Base-by-base conservation (phyloP, 30 jellyfish, hydroid and myxozoan species). In the Euphysa ruthae region DNA sequence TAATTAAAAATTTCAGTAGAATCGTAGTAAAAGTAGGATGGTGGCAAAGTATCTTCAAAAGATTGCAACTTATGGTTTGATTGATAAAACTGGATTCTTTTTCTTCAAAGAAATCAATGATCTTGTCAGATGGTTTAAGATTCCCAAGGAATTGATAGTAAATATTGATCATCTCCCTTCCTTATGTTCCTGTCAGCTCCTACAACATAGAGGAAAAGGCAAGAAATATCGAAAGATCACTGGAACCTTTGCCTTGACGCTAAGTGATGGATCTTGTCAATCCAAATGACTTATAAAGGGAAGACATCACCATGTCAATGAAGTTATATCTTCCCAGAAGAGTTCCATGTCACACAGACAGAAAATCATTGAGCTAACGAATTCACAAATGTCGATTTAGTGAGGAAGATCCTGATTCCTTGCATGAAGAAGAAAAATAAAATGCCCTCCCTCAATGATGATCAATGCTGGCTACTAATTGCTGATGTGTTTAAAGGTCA, bases 401-500 rank as follows among this genome's bases (percentile, higher is more conserved):
- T n/a, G n/a, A n/a, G n/a, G n/a, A n/a, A 28, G 77, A 66, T 66
- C 19, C 76, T 66, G 30, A 43, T 66, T 23, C 79, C 77, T 0
- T 66, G 14, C 77, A 49, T 66, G 54, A 66, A 70, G 26, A 35
- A 35, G 51, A 70, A 27, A 27, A 46, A 32, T n/a, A 27, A 70
- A 29, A 42, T 16, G 14, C 52, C n/a, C 52, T 38, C n/a, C n/a
- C 52, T 38, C 52, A 38, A 38, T 38, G 79, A 23, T 16, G 43
- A 28, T 16, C 15, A 25, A 12, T 44, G 22, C 13, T 44, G 79
- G 77, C 18, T 66, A 30, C 78, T 66, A 34, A 43, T 56, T 70
- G 55, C 57, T 61, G 86, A 73, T 62, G 85, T 73, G 15, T 73
- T 73, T 58, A 62, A 61, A 73, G 83, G 76, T 21, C 86, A 73